phyloP scores from a whole-genome alignment of 2,797 vertebrate species.

The Macroramphosus scolopax region DNA sequence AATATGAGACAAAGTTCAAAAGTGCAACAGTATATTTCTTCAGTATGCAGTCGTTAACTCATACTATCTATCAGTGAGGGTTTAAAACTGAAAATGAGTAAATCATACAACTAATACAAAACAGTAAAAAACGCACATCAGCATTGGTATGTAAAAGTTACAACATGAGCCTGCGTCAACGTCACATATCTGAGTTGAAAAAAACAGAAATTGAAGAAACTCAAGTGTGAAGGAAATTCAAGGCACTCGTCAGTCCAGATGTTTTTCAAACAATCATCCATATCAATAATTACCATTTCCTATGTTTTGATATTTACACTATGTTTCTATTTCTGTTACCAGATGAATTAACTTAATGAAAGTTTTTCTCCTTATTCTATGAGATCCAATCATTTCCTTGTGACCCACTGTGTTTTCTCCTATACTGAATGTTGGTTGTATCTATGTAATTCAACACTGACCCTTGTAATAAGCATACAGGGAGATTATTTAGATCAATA shows the following conservation, averaged over 20 bases:
- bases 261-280: no score
- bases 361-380: no score
- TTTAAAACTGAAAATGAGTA: slow-evolving; percentile 4
- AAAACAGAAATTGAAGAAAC: slow-evolving; percentile 7
- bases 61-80: not conserved
- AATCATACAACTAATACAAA: slow-evolving; percentile 30
- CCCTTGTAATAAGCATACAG: no score
- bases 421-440: not conserved
- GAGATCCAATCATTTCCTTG: no score
- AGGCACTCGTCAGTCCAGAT: slow-evolving; percentile 1
- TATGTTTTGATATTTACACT: slow-evolving; percentile 31
- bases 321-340: not conserved
- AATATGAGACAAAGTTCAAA: slow-evolving; percentile 53
- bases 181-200: slow-evolving; percentile 5
- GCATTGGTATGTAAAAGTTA: slow-evolving; percentile 18
- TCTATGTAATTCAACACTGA: slow-evolving; percentile 1
- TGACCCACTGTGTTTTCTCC: no score
- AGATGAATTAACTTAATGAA: not conserved
- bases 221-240: no score
- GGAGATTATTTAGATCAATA: slow-evolving; percentile 19
- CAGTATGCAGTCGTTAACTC: not conserved
- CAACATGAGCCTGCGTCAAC: slow-evolving; percentile 33
- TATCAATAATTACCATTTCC: not conserved
- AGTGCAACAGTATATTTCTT: slow-evolving; percentile 44
- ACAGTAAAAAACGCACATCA: slow-evolving; percentile 38